Evolutionary conservation across 2,888 invertebrate genomes (phyloP).

Genomic region (Seira ritae): DNA sequence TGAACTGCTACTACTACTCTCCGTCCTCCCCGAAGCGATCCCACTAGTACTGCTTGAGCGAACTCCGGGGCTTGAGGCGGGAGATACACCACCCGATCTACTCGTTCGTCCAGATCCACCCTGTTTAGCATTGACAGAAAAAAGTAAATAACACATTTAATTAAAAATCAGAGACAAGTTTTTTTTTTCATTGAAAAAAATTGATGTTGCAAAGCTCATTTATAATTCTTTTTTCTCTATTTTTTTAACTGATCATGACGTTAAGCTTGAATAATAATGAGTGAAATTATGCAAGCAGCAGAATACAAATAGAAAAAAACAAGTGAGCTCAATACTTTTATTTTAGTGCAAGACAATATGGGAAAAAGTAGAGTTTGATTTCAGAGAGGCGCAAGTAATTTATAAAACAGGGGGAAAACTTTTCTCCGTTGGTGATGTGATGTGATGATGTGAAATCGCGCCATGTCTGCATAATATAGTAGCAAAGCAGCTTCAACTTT

Average conservation of each 20-base stretch:
- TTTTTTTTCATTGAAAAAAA: constrained; percentile 7
- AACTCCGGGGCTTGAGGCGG: constrained; percentile 63
- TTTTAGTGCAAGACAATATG: no score
- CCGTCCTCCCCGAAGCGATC: constrained; percentile 49
- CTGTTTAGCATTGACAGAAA: constrained; percentile 49
- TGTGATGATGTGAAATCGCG: no score
- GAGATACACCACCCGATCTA: constrained; percentile 66
- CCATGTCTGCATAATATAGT: no score
- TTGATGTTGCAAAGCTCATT: constrained; percentile 36
- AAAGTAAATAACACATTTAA: constrained; percentile 43
- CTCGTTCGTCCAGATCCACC: constrained; percentile 68
- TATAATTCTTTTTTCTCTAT: constrained; percentile 36
- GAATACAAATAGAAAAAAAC: no score
- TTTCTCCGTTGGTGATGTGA: no score
- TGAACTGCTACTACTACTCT: constrained; percentile 39
- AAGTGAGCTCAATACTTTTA: no score
- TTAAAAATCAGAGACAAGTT: constrained; percentile 34
- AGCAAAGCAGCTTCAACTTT: not conserved
- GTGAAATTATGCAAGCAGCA: constrained; percentile 36
- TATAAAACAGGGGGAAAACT: no score
- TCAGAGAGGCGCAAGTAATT: no score
- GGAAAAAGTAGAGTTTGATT: no score
- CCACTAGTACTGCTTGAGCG: constrained; percentile 54
- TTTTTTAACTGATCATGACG: constrained; percentile 23
- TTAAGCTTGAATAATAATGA: constrained; percentile 34